Conservation (phyloP, 2,888 invertebrate genomes). For the Thera britannica region DNA sequence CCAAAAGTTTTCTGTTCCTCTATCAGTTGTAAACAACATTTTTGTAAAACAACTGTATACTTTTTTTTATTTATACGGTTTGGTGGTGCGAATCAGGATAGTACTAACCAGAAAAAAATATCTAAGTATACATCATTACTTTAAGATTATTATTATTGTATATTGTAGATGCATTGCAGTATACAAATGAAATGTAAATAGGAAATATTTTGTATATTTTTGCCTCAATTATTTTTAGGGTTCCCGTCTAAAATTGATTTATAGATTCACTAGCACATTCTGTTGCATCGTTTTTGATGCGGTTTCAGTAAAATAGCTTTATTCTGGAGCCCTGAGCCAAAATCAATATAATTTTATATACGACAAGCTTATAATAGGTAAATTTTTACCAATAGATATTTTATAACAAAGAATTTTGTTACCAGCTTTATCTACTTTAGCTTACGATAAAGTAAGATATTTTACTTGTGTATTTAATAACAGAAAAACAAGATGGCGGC, state of each 20-base stretch:
- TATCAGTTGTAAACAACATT: too few species aligned
- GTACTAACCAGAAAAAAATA: not conserved
- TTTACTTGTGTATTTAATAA: not conserved
- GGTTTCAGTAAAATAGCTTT: constrained; percentile 36
- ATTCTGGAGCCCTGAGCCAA: constrained; percentile 45
- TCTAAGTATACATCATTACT: constrained; percentile 11
- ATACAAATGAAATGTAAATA: constrained; percentile 41
- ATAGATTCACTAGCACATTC: constrained; percentile 33
- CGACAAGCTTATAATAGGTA: constrained; percentile 52
- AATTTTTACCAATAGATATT: constrained; percentile 50
- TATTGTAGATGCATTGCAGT: constrained; percentile 33
- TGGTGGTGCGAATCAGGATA: constrained; percentile 9
- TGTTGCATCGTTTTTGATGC: constrained; percentile 43
- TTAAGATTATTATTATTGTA: constrained; percentile 19
- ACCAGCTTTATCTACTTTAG: constrained; percentile 52
- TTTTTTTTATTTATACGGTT: not conserved
- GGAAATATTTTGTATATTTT: constrained; percentile 53
- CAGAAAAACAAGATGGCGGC: not conserved
- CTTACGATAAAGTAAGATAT: constrained; percentile 39
- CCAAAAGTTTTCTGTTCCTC: not conserved
- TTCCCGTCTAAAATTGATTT: constrained; percentile 34
- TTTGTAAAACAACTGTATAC: not conserved
- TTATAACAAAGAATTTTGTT: constrained; percentile 55
- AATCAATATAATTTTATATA: constrained; percentile 48
- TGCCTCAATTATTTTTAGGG: constrained; percentile 47